Evolutionary conservation across 2,888 invertebrate species (phyloP).

Genomic region (Macrophya alboannulata): DNA sequence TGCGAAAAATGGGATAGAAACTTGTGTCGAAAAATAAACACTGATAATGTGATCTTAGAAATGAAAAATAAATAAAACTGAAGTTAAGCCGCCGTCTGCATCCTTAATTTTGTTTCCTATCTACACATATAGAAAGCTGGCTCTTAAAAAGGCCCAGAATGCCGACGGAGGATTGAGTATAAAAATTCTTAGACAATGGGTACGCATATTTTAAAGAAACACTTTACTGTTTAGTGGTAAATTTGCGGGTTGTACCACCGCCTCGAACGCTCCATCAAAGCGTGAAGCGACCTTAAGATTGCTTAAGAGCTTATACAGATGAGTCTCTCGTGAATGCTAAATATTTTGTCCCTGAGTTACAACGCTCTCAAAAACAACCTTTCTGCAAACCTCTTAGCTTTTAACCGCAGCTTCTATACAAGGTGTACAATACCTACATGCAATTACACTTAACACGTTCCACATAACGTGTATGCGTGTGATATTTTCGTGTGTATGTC

Average conservation of each 20-base stretch:
- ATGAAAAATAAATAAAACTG: no score
- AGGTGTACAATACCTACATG: background rate
- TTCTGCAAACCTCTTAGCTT: conserved; percentile 35
- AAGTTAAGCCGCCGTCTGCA: no score
- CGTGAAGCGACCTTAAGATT: conserved; percentile 40
- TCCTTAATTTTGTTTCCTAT: no score
- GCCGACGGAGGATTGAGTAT: no score
- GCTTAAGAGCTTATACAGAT: conserved; percentile 46
- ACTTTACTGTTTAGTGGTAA: conserved; percentile 22
- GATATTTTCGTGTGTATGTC: background rate
- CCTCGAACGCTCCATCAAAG: conserved; percentile 22
- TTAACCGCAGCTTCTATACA: conserved; percentile 22
- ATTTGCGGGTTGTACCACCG: conserved; percentile 6
- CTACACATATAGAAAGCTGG: no score
- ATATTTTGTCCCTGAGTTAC: conserved; percentile 26
- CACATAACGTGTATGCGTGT: background rate
- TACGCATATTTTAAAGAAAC: background rate
- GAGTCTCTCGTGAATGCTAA: conserved; percentile 30
- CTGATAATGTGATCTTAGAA: no score
- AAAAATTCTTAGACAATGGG: background rate
- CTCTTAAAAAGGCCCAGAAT: no score
- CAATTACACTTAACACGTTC: conserved; percentile 17
- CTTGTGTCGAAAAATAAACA: no score
- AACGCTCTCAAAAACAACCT: conserved; percentile 1
- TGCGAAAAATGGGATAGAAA: background rate